Percentiles rank a stretch among this genome's conserved stretches.
These are phyloP conservation scores for Synergus gifuensis DNA, from an alignment of 2,888 invertebrate species.

Conservation along the genomic window DNA sequence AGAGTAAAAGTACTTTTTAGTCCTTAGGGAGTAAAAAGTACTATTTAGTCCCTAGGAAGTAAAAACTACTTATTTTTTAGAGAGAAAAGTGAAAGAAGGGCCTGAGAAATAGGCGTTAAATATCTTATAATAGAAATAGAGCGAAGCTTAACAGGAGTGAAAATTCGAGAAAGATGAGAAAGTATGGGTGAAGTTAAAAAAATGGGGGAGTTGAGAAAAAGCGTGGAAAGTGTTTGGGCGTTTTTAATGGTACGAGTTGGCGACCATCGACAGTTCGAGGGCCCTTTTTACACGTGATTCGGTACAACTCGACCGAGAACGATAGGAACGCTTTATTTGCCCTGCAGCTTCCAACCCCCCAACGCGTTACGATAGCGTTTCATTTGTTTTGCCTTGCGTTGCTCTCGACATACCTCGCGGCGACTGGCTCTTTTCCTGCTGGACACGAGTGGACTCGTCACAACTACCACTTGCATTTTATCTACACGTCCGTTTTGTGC, in stretches of 20 bases:
- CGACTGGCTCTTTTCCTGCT: slow-evolving; percentile 48
- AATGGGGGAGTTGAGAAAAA: slow-evolving; percentile 51
- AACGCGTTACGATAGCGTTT: slow-evolving; percentile 60
- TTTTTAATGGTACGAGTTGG: slow-evolving; percentile 50
- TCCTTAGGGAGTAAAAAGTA: too few relatives aligned
- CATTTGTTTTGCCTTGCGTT: slow-evolving; percentile 69
- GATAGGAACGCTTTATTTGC: slow-evolving; percentile 57
- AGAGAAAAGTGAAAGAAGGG: too few relatives aligned
- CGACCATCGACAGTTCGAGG: slow-evolving; percentile 55
- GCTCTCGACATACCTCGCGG: slow-evolving; percentile 68
- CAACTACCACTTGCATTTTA: slow-evolving; percentile 56
- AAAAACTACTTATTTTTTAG: too few relatives aligned
- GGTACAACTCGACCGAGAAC: slow-evolving; percentile 53
- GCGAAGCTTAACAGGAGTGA: too few relatives aligned
- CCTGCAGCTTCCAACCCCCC: slow-evolving; percentile 49
- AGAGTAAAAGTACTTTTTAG: too few relatives aligned
- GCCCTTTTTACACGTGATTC: slow-evolving; percentile 53
- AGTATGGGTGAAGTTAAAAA: background rate
- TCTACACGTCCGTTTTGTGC: slow-evolving; percentile 53
- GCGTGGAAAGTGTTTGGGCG: slow-evolving; percentile 50
- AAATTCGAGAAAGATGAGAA: too few relatives aligned
- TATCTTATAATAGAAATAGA: too few relatives aligned
- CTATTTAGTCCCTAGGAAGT: too few relatives aligned
- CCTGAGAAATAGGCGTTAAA: too few relatives aligned
- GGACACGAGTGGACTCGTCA: slow-evolving; percentile 48